Base-by-base conservation (phyloP, 2,888 invertebrate genomes). In the Malachius bipustulatus region DNA sequence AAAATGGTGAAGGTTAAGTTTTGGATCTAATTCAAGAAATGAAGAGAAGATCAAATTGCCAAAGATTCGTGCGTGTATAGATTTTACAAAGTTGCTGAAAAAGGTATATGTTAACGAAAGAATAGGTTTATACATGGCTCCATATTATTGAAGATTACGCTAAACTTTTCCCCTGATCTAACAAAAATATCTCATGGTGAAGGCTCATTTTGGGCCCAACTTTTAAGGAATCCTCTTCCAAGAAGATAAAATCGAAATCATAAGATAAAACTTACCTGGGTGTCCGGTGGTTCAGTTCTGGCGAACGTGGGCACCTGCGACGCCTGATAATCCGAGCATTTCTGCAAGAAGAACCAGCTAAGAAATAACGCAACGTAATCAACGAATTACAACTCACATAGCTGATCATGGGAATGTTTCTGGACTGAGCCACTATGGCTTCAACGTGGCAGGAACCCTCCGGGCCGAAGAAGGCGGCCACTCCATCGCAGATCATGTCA, bases 341-440 rank as follows among this genome's bases (percentile, higher is more conserved):
- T 91, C 91, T 93, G 72, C 39, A 77, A 75, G 49, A 41, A 38
- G 54, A 48, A 28, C 9, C 28, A 29, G 15, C n/a, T n/a, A 19
- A 19, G 24, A 19, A 6, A 8, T 19, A 19, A 19, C n/a, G n/a
- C n/a, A n/a, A n/a, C n/a, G n/a, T n/a, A n/a, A 19, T n/a, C 24
- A 8, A 19, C n/a, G 24, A 19, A 19, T 19, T 9, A 9, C 2
- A 10, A 80, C 93, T 82, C 66, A 94, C 94, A 65, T 93, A 93
- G 58, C 91, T 89, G 62, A 96, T 87, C 88, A 96, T 93, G 39
- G 94, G 93, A 56, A 93, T 75, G 67, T 94, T 91, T 60, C 85
- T 77, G 30, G 93, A 82, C 57, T 93, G 88, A 14, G 94, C 83
- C 35, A 96, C 80, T 51, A 88, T 85, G 35, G 94, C 91, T 63